Evolutionary conservation across 64 coral and sea anemone genomes (phyloP).

Genomic region (Stichodactyla mertensii): DNA sequence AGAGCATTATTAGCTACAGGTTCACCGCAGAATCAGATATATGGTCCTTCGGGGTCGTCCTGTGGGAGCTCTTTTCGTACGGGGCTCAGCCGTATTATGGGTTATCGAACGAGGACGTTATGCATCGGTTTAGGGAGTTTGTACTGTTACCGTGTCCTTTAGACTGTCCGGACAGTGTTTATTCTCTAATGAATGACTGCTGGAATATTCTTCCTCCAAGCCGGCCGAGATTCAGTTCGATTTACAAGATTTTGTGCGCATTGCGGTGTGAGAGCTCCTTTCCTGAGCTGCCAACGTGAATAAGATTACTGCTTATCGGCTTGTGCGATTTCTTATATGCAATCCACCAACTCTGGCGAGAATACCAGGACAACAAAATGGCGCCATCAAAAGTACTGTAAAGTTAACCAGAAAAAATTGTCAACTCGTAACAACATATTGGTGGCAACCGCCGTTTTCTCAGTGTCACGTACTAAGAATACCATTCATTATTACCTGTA

Average conservation of each 20-base stretch:
- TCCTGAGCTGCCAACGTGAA: neutral
- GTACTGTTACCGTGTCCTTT: conserved; percentile 51
- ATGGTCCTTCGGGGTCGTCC: conserved; percentile 90
- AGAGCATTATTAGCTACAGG: conserved; percentile 68
- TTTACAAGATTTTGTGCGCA: conserved; percentile 51
- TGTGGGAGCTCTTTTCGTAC: conserved; percentile 98
- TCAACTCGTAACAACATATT: neutral
- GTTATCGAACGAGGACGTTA: conserved; percentile 67
- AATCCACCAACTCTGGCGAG: neutral
- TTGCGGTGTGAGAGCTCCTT: conserved; percentile 34
- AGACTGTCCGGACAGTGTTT: conserved; percentile 66
- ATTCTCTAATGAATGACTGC: conserved; percentile 85
- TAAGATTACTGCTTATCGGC: neutral
- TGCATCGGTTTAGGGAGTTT: conserved; percentile 59
- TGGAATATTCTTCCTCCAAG: conserved; percentile 86
- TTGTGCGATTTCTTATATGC: neutral
- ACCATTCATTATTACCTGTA: neutral
- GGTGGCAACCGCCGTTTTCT: neutral
- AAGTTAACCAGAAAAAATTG: too few species aligned
- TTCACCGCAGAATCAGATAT: conserved; percentile 92
- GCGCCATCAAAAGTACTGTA: neutral
- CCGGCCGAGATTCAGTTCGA: conserved; percentile 74
- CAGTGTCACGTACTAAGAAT: neutral
- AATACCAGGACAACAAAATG: neutral
- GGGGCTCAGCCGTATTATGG: conserved; percentile 74